A percentile compares a stretch with the other conserved stretches of the same genome.
phyloP scores from a whole-genome alignment of 2,113 vertebrate species.

The Hippocampus zosterae region DNA sequence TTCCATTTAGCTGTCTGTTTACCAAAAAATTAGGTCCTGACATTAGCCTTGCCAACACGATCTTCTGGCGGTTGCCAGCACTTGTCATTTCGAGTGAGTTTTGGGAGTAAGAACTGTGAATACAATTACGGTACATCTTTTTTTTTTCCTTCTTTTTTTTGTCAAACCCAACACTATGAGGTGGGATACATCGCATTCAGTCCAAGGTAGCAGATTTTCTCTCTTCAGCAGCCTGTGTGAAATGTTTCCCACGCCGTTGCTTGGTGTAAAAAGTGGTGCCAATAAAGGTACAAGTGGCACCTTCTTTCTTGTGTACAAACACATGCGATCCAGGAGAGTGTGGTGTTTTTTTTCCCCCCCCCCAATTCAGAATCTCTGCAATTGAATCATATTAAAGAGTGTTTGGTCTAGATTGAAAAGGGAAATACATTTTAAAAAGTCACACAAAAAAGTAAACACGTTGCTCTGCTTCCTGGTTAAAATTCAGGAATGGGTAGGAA shows the following conservation, averaged over 20 bases:
- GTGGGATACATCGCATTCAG: constrained; percentile 20
- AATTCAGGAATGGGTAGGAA: too few relatives aligned
- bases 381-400: not conserved
- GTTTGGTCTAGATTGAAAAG: too few relatives aligned
- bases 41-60: constrained; percentile 26
- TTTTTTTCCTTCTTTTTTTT: constrained; percentile 4
- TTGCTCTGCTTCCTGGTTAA: too few relatives aligned
- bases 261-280: not conserved
- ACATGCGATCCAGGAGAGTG: not conserved
- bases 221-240: constrained; percentile 8
- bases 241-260: not conserved
- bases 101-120: constrained; percentile 21
- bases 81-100: constrained; percentile 26
- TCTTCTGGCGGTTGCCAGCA: constrained; percentile 28
- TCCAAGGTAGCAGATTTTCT: constrained; percentile 19
- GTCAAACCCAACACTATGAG: constrained; percentile 22
- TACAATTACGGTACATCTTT: constrained; percentile 7
- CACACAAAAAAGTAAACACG: not conserved
- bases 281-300: not conserved
- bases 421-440: not conserved
- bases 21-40: constrained; percentile 40
- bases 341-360: not conserved
- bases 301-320: not conserved
- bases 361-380: not conserved
- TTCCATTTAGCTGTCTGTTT: constrained; percentile 11